These are phyloP conservation scores for Crossoptilon crossoptilon DNA, from an alignment of 2,797 vertebrate genomes.

Conservation along the genomic window DNA sequence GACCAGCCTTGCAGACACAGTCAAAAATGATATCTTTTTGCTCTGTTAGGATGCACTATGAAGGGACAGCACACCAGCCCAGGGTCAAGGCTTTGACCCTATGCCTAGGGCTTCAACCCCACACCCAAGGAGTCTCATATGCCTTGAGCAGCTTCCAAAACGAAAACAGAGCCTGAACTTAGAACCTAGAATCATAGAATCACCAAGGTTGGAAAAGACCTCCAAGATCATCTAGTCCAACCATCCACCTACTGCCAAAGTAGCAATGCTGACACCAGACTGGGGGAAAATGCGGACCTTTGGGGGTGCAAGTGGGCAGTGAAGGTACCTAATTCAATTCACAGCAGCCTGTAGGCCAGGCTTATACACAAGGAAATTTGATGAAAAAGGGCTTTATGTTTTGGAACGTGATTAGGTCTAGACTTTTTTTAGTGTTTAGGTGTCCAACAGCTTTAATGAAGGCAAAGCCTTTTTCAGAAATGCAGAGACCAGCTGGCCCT, in stretches of 20 bases:
- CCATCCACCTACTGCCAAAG: neutral
- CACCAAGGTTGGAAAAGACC: too few relatives aligned
- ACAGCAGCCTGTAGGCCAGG: neutral
- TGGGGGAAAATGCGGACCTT: neutral
- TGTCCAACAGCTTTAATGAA: neutral
- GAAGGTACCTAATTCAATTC: neutral
- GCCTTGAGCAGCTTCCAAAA: accelerated
- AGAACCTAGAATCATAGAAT: neutral
- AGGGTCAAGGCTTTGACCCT: neutral
- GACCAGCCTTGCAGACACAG: neutral
- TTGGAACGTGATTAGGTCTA: neutral
- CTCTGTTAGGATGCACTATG: neutral
- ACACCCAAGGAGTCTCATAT: accelerated
- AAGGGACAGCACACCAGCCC: neutral
- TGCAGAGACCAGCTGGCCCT: neutral
- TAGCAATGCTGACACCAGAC: accelerated
- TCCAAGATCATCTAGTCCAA: too few relatives aligned
- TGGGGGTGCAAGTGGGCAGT: neutral
- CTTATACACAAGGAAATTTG: neutral
- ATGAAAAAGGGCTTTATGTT: neutral
- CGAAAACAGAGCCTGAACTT: neutral
- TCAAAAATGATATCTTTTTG: neutral
- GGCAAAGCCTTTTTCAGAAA: neutral
- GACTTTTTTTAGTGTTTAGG: neutral
- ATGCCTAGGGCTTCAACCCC: neutral